These are phyloP conservation scores for Malacosoma neustria DNA, from an alignment of 2,888 invertebrate species.

Conservation along the genomic window DNA sequence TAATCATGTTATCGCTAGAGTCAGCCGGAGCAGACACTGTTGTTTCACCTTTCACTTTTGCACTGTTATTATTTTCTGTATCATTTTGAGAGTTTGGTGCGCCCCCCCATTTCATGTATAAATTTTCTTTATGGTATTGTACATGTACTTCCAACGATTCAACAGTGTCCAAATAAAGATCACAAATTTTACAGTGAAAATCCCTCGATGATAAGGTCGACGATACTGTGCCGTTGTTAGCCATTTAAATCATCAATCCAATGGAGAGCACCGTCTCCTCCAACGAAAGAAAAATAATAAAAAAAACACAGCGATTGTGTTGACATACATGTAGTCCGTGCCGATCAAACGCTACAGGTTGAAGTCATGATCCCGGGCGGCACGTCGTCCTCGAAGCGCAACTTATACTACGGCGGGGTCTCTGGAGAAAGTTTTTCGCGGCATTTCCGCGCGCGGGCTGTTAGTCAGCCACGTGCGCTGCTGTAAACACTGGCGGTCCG, in stretches of 20 bases:
- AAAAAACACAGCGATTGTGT: constrained; percentile 54
- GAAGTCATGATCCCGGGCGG: constrained; percentile 47
- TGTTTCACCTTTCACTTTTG: constrained; percentile 74
- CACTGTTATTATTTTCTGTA: constrained; percentile 79
- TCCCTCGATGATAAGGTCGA: constrained; percentile 74
- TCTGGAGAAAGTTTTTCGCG: constrained; percentile 68
- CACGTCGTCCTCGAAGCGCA: constrained; percentile 35
- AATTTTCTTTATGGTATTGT: constrained; percentile 86
- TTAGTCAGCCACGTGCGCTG: constrained; percentile 59
- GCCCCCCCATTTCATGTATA: constrained; percentile 85
- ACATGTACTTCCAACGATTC: constrained; percentile 87
- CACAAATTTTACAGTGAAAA: constrained; percentile 85
- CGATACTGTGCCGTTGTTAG: constrained; percentile 71
- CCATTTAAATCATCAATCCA: constrained; percentile 71
- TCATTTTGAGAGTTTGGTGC: constrained; percentile 73
- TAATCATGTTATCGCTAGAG: constrained; percentile 81
- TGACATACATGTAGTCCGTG: constrained; percentile 60
- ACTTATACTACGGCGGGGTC: constrained; percentile 54
- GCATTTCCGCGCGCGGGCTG: constrained; percentile 59
- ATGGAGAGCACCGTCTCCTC: constrained; percentile 64
- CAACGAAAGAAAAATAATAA: constrained; percentile 70
- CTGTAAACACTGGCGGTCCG: constrained; percentile 48
- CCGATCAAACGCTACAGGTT: constrained; percentile 55
- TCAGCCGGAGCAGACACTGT: constrained; percentile 83
- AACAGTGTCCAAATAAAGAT: constrained; percentile 82